A percentile compares a stretch with the other conserved stretches of the same genome.
Evolutionary conservation across 2,888 invertebrate genomes (phyloP).

Genomic region (Dorcus hopei): DNA sequence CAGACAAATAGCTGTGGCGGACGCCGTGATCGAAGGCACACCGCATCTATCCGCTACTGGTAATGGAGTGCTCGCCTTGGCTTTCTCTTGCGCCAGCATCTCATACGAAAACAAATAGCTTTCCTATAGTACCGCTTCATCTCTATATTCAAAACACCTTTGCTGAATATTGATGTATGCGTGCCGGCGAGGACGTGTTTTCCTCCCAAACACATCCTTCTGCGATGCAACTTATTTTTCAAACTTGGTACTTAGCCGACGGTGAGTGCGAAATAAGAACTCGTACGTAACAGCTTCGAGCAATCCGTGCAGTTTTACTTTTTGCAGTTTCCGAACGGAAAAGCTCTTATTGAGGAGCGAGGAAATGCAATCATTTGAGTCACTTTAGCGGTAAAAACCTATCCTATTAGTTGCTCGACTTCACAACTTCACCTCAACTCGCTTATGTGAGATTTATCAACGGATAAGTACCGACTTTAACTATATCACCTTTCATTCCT

Average conservation of each 20-base stretch:
- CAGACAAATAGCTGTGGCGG: constrained; percentile 42
- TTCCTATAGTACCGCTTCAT: too few relatives aligned
- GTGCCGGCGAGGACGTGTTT: too few relatives aligned
- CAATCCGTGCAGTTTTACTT: constrained; percentile 18
- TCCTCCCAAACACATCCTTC: too few relatives aligned
- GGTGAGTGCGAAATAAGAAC: constrained; percentile 16
- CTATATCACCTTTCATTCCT: too few relatives aligned
- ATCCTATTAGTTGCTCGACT: constrained; percentile 11
- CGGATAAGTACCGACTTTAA: not conserved
- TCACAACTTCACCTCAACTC: constrained; percentile 5
- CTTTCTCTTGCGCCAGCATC: not conserved
- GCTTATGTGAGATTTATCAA: constrained; percentile 10
- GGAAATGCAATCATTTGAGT: not conserved
- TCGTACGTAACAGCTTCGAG: constrained; percentile 20
- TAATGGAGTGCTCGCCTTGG: constrained; percentile 19
- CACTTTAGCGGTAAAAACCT: constrained; percentile 10
- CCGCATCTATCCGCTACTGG: constrained; percentile 21
- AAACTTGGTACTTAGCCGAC: constrained; percentile 17
- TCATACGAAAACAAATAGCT: too few relatives aligned
- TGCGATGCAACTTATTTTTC: not conserved
- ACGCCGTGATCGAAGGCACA: constrained; percentile 5
- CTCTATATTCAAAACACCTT: too few relatives aligned
- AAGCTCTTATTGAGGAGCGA: not conserved
- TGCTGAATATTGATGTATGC: too few relatives aligned
- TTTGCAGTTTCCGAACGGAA: constrained; percentile 5